Percentiles rank a stretch among this genome's conserved stretches.
Evolutionary conservation across 2,888 invertebrate species (phyloP).

Genomic region (Drosophila hamatofila): DNA sequence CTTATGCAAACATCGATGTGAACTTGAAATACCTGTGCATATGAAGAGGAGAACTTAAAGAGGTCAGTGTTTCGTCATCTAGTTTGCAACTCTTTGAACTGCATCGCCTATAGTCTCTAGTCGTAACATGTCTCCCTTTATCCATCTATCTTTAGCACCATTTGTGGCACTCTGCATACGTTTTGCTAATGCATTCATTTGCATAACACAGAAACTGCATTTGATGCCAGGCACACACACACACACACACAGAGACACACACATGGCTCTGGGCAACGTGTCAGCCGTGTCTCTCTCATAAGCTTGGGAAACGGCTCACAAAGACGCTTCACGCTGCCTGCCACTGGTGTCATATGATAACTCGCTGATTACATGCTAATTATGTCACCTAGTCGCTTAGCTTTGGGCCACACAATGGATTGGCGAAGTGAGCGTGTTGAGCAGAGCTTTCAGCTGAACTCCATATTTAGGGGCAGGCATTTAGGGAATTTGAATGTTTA

Average conservation of each 20-base stretch:
- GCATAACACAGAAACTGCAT: constrained; percentile 72
- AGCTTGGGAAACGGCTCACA: constrained; percentile 49
- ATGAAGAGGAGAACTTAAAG: not conserved
- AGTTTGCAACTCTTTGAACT: not conserved
- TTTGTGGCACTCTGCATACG: constrained; percentile 36
- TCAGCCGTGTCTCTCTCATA: constrained; percentile 31
- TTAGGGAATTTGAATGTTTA: too few species aligned
- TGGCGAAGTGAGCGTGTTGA: constrained; percentile 1
- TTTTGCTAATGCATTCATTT: constrained; percentile 66
- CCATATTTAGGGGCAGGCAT: not conserved
- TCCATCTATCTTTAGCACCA: constrained; percentile 43
- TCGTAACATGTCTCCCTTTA: not conserved
- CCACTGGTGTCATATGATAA: constrained; percentile 47
- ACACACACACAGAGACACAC: constrained; percentile 3
- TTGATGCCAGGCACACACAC: constrained; percentile 43
- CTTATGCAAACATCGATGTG: constrained; percentile 67
- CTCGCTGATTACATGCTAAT: constrained; percentile 63
- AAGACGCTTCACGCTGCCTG: constrained; percentile 22
- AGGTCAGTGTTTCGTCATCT: constrained; percentile 24
- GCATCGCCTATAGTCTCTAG: not conserved
- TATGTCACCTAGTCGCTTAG: constrained; percentile 60
- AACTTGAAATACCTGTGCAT: constrained; percentile 46
- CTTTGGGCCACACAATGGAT: not conserved
- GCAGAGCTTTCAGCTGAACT: not conserved
- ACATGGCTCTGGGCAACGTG: constrained; percentile 27